Conservation (phyloP, 2,888 invertebrate genomes). For the Entomobrya multifasciata region DNA sequence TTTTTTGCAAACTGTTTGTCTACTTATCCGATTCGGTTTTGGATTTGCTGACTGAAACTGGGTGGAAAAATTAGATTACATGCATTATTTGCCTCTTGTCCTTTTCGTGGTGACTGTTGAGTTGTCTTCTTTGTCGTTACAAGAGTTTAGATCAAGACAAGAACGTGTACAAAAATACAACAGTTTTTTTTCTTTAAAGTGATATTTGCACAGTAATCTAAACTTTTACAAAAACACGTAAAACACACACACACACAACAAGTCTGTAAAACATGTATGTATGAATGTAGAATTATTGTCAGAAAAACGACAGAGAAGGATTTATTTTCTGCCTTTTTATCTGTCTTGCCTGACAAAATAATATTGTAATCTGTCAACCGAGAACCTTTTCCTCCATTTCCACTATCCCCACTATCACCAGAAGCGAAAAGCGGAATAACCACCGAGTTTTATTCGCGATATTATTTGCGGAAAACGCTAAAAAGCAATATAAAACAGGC, state of each 20-base stretch:
- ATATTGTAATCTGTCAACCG: constrained; percentile 55
- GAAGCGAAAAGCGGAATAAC: background rate
- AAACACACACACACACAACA: no score
- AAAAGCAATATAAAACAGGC: background rate
- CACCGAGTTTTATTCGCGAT: background rate
- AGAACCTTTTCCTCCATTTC: background rate
- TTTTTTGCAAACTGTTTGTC: no score
- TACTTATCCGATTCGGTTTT: no score
- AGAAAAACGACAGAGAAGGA: background rate
- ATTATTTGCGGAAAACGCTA: background rate
- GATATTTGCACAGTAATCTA: background rate
- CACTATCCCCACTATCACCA: background rate
- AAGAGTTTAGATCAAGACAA: background rate
- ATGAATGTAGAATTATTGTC: constrained; percentile 11
- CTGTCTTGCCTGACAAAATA: constrained; percentile 33
- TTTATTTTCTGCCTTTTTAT: background rate
- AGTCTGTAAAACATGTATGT: background rate
- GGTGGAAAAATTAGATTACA: constrained; percentile 34
- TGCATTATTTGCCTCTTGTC: constrained; percentile 8
- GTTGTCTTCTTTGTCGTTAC: constrained; percentile 7
- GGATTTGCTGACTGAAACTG: no score
- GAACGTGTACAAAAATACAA: background rate
- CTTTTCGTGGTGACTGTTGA: background rate
- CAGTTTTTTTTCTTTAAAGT: background rate
- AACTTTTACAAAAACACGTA: background rate